phyloP scores from a whole-genome alignment of 2,888 invertebrate genomes.

The Seira sanloemensis region DNA sequence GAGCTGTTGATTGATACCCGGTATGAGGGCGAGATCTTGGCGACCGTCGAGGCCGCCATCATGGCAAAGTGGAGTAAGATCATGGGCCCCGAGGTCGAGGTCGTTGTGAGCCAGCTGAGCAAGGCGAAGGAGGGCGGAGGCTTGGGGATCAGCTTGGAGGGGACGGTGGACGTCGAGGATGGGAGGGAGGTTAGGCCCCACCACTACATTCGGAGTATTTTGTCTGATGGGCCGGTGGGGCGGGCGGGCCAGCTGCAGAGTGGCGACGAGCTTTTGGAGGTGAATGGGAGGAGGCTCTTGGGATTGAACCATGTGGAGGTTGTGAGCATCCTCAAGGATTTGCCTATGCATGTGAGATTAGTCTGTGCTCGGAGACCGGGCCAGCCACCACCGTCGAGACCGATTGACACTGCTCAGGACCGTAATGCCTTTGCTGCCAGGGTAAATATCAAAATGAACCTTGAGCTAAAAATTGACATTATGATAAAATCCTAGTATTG shows the following conservation, averaged over 20 bases:
- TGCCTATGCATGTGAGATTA: slow-evolving; percentile 92
- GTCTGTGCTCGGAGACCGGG: slow-evolving; percentile 85
- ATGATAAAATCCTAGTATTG: too few species aligned
- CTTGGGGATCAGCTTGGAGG: slow-evolving; percentile 96
- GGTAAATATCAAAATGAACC: slow-evolving; percentile 76
- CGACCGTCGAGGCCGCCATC: slow-evolving; percentile 84
- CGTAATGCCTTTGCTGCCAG: slow-evolving; percentile 85
- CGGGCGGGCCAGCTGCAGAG: slow-evolving; percentile 91
- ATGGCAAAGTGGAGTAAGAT: slow-evolving; percentile 89
- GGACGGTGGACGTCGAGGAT: slow-evolving; percentile 98
- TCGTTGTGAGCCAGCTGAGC: slow-evolving; percentile 93
- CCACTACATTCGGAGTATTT: slow-evolving; percentile 94
- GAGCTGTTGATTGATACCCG: slow-evolving; percentile 74
- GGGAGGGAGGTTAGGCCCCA: slow-evolving; percentile 98
- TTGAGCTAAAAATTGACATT: too few species aligned
- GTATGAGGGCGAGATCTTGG: slow-evolving; percentile 81
- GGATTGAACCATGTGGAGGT: slow-evolving; percentile 97
- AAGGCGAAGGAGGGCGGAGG: slow-evolving; percentile 95
- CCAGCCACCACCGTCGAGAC: slow-evolving; percentile 78
- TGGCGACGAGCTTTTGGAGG: slow-evolving; percentile 94
- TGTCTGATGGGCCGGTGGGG: slow-evolving; percentile 98
- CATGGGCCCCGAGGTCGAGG: slow-evolving; percentile 86
- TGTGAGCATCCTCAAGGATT: slow-evolving; percentile 92
- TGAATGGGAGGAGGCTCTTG: slow-evolving; percentile 90
- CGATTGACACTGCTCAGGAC: slow-evolving; percentile 88